Evolutionary conservation across 2,113 vertebrate species (phyloP), one percentile per base, ranked within the genome.

Genomic region (Ceyx cyanopectus): DNA sequence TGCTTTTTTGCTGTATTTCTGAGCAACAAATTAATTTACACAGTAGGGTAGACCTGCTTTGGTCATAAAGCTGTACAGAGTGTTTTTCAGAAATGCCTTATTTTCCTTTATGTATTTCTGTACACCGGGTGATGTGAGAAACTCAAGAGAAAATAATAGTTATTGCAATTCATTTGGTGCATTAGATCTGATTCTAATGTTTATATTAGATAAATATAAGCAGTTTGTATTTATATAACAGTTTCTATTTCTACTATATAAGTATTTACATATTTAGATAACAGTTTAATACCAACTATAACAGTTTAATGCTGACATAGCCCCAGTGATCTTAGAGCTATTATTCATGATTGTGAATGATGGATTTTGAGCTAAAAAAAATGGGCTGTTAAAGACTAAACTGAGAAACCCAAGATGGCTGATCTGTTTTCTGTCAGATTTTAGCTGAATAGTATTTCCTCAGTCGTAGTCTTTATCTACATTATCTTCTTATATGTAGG

Each of bases 1-100:
- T 46, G 24, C n/a, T 80, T 37, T 94, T 83, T 43, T 43, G 20
- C 60, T 80, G 13, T 85, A 66, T 94, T 92, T 94, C 95, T 87
- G 85, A 85, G 61, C 30, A 65, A 13, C 51, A 68, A 66, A 53
- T 83, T 45, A 94, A 78, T 92, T 40, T 61, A 45, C 24, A 6
- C n/a, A 70, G 82, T 62, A 93, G 41, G 29, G 56, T 73, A 63
- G 73, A 85, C 87, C 76, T 74, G 41, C 60, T 68, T 85, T 80
- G 73, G 76, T 86, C 34, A 1, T 92, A 75, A 83, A 87, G 77
- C 29, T 95, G 30, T 69, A 7, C 65, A 53, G 8, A 4, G 63
- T 76, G 63, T 67, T 91, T 88, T 77, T 69, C 50, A 65, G 50
- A 69, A 87, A 73, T 41, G 51, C 8, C 7, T 16, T 48, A 6